A percentile compares a stretch with the other conserved stretches of the same genome.
These are phyloP conservation scores for Alca torda DNA, from an alignment of 2,797 vertebrate species.

Conservation along the genomic window DNA sequence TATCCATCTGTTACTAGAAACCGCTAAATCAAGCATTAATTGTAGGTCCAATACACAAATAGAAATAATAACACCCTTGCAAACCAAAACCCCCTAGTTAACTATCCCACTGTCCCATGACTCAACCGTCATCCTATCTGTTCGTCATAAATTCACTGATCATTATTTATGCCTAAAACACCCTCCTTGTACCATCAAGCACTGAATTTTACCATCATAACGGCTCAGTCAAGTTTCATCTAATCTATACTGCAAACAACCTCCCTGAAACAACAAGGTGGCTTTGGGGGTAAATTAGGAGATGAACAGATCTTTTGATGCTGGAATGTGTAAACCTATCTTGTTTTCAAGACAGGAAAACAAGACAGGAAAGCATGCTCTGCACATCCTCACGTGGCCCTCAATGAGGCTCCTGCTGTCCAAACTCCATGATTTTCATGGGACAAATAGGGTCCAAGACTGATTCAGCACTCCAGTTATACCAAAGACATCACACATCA, in stretches of 20 bases:
- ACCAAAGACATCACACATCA: not conserved
- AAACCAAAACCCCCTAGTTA: not conserved
- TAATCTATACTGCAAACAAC: not conserved
- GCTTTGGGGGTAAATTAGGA: too few relatives aligned
- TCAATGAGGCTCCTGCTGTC: not conserved
- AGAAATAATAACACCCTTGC: not conserved
- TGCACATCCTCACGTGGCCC: not conserved
- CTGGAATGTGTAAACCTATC: too few relatives aligned
- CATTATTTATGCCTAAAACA: too few relatives aligned
- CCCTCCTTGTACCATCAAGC: not conserved
- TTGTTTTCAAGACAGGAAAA: not conserved
- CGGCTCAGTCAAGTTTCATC: not conserved
- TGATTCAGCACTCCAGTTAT: accelerated
- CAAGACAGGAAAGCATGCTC: not conserved
- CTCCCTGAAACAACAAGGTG: not conserved
- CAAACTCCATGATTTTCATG: not conserved
- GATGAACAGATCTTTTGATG: not conserved
- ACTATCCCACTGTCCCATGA: not conserved
- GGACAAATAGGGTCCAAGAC: not conserved
- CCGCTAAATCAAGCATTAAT: not conserved
- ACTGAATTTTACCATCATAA: not conserved
- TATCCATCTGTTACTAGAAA: not conserved
- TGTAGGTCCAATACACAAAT: not conserved
- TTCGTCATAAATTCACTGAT: not conserved
- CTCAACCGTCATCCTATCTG: not conserved